These are phyloP conservation scores for Eilema griseolum DNA, from an alignment of 2,888 invertebrate species.

Conservation along the genomic window DNA sequence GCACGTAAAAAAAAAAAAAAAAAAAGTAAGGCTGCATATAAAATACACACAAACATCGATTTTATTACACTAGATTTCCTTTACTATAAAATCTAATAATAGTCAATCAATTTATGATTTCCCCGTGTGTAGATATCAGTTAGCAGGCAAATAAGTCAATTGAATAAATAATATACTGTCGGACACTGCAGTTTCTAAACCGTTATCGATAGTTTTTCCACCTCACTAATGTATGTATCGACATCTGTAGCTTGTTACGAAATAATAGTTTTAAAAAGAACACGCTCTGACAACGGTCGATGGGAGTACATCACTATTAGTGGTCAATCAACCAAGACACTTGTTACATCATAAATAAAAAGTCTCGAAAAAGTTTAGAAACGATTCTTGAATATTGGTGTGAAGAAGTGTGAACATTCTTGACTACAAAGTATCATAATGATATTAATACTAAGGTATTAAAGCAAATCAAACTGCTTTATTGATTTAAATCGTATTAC, in stretches of 20 bases:
- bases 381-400: too few relatives aligned
- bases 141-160: constrained; percentile 7
- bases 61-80: neutral
- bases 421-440: too few relatives aligned
- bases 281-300: neutral
- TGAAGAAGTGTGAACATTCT: too few relatives aligned
- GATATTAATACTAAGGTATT: too few relatives aligned
- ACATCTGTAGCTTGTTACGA: neutral
- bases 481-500: too few relatives aligned
- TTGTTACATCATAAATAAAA: too few relatives aligned
- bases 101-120: neutral
- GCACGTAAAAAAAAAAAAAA: too few relatives aligned
- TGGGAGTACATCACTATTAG: neutral
- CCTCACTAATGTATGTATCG: neutral
- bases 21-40: neutral
- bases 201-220: neutral
- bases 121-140: neutral
- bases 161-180: neutral
- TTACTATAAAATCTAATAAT: neutral
- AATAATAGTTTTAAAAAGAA: neutral
- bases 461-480: too few relatives aligned
- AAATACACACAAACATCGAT: neutral
- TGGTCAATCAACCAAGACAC: neutral
- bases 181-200: neutral
- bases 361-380: too few relatives aligned